phyloP scores from a whole-genome alignment of 2,113 vertebrate genomes.

The Labeo rohita region DNA sequence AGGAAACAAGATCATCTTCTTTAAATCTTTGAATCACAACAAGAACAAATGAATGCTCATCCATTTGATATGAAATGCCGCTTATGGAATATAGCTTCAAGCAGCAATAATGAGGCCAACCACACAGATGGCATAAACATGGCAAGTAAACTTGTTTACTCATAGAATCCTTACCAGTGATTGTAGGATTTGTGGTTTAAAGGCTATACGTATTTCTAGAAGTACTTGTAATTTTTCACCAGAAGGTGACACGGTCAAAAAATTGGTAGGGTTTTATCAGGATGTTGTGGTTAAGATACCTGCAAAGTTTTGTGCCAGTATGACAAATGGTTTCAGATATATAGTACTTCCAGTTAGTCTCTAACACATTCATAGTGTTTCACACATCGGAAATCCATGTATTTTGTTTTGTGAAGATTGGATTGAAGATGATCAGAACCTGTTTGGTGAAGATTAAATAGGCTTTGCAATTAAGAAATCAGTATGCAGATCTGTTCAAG shows the following conservation, averaged over 20 bases:
- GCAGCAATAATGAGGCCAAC: neutral
- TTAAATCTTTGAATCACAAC: neutral
- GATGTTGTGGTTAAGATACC: neutral
- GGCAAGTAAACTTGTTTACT: neutral
- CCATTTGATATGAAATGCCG: neutral
- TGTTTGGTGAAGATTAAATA: neutral
- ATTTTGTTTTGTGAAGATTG: neutral
- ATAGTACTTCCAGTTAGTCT: neutral
- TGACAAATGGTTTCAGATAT: neutral
- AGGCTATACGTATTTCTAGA: neutral
- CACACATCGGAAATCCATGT: neutral
- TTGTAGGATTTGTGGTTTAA: neutral
- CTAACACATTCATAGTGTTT: neutral
- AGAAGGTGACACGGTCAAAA: neutral
- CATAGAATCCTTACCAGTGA: neutral
- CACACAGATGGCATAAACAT: neutral
- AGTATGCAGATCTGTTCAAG: too few species aligned
- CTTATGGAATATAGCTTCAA: neutral
- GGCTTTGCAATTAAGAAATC: neutral
- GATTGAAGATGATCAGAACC: neutral
- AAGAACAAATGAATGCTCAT: neutral
- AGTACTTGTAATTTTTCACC: neutral
- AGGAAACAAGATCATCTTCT: neutral
- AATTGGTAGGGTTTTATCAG: neutral
- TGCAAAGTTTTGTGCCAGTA: neutral